These are phyloP conservation scores for Falco peregrinus DNA, from an alignment of 2,797 vertebrate species.

Conservation along the genomic window DNA sequence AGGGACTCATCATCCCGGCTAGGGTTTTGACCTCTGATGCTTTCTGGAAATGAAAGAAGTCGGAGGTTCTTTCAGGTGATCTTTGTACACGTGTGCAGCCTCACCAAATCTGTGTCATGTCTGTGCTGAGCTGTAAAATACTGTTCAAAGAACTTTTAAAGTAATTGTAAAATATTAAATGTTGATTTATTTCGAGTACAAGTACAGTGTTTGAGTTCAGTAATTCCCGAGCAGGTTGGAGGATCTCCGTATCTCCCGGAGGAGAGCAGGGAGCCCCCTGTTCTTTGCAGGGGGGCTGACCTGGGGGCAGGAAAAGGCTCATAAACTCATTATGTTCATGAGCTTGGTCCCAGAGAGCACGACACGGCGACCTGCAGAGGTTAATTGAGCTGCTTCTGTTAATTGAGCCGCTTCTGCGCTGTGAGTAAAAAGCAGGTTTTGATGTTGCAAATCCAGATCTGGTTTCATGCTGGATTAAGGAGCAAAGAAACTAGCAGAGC, in stretches of 20 bases:
- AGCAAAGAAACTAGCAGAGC: background rate
- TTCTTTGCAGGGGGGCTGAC: background rate
- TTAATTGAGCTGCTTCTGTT: background rate
- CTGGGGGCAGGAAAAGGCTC: background rate
- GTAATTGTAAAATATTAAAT: constrained; percentile 62
- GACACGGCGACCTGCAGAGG: background rate
- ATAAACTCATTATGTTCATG: background rate
- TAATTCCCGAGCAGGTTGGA: background rate
- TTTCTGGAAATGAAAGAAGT: background rate
- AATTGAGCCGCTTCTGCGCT: no score
- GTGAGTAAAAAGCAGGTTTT: background rate
- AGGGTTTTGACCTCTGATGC: background rate
- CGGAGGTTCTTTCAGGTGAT: background rate
- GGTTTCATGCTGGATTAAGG: background rate
- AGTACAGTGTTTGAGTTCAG: background rate
- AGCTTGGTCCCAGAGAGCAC: background rate
- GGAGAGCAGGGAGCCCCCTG: background rate
- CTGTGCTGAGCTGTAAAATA: constrained; percentile 53
- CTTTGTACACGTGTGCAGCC: constrained; percentile 7
- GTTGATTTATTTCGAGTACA: constrained; percentile 44
- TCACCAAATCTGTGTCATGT: background rate
- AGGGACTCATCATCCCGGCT: background rate
- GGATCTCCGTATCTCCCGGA: accelerated
- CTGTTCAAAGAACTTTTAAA: constrained; percentile 25
- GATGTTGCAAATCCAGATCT: background rate